Percentiles rank a stretch among this genome's conserved stretches.
phyloP scores from a whole-genome alignment of 1,140 invertebrate genomes.

The Chrysoperla carnea region DNA sequence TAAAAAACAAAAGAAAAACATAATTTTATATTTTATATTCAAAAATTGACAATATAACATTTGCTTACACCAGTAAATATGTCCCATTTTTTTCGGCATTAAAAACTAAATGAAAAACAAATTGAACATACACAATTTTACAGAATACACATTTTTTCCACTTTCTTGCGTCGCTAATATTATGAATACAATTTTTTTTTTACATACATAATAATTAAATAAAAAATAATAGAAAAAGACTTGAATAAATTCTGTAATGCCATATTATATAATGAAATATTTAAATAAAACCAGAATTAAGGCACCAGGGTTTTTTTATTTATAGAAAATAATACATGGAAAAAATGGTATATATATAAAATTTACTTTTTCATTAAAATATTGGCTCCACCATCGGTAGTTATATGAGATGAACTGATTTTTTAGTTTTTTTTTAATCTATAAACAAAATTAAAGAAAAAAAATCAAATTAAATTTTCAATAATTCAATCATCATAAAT shows the following conservation, averaged over 20 bases:
- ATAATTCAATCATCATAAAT: no score
- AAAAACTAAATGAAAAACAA: not conserved
- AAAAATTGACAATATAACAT: not conserved
- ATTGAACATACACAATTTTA: not conserved
- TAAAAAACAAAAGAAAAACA: not conserved
- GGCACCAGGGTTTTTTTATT: not conserved
- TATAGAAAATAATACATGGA: not conserved
- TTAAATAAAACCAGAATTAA: not conserved
- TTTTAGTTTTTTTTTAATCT: no score
- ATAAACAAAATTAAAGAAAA: no score
- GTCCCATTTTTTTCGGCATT: not conserved
- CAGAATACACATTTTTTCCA: not conserved
- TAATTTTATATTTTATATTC: not conserved
- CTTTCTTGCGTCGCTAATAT: no score
- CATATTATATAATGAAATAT: not conserved
- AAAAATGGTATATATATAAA: not conserved
- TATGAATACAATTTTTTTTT: not conserved
- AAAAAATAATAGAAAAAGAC: not conserved
- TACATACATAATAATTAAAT: not conserved
- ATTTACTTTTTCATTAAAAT: not conserved
- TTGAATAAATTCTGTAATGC: not conserved
- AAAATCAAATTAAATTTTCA: no score
- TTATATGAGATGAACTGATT: no score
- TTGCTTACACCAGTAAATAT: not conserved
- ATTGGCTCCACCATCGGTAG: not conserved